Conservation (phyloP, 1,140 invertebrate species). For the Drosophila truncata region DNA sequence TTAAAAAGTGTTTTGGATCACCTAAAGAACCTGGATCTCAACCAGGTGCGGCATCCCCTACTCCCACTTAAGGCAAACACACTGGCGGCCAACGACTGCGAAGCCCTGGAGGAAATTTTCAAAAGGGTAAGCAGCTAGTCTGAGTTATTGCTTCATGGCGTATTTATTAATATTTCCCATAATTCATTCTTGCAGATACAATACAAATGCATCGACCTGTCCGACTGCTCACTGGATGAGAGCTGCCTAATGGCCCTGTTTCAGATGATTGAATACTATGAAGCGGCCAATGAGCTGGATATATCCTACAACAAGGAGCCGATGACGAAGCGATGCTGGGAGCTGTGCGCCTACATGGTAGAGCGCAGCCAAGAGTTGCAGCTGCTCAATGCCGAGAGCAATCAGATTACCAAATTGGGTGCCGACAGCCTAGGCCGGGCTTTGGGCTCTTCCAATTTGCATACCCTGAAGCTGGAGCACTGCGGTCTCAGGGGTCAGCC, state of each 20-base stretch:
- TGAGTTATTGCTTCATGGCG: neutral
- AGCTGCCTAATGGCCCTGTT: conserved; percentile 88
- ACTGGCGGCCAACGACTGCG: conserved; percentile 88
- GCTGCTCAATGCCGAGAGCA: conserved; percentile 77
- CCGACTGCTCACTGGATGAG: conserved; percentile 76
- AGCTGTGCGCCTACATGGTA: conserved; percentile 85
- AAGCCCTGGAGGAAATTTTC: conserved; percentile 92
- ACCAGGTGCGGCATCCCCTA: conserved; percentile 85
- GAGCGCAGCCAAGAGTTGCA: conserved; percentile 78
- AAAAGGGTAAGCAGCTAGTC: conserved; percentile 87
- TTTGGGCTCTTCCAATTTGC: conserved; percentile 88
- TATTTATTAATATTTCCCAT: neutral
- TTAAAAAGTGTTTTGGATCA: conserved; percentile 90
- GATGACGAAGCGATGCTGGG: conserved; percentile 90
- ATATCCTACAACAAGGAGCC: conserved; percentile 92
- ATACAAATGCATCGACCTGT: conserved; percentile 83
- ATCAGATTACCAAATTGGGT: conserved; percentile 77
- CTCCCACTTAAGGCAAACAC: conserved; percentile 86
- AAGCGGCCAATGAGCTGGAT: conserved; percentile 91
- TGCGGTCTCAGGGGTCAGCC: conserved; percentile 89
- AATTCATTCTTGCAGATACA: conserved; percentile 59
- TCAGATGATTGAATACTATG: conserved; percentile 97
- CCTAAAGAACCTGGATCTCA: conserved; percentile 87
- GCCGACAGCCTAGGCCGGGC: conserved; percentile 77
- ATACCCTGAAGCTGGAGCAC: conserved; percentile 91